These are phyloP conservation scores for Helicoverpa assulta DNA, from an alignment of 2,888 invertebrate species.

Conservation along the genomic window DNA sequence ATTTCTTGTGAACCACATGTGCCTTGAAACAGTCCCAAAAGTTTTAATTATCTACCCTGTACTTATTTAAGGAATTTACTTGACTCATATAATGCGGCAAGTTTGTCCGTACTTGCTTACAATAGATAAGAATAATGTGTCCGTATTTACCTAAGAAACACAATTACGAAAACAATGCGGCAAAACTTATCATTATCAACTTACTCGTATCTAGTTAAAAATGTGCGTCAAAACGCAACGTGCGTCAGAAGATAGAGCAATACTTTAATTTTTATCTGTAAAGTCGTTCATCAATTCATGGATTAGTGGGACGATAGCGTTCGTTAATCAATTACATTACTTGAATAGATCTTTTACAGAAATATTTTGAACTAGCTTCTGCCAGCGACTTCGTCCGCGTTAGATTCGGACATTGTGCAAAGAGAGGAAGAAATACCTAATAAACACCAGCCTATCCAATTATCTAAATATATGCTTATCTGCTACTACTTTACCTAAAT, in stretches of 20 bases:
- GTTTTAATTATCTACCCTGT: constrained; percentile 13
- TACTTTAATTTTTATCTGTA: constrained; percentile 66
- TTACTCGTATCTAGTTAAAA: constrained; percentile 67
- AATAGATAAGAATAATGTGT: constrained; percentile 55
- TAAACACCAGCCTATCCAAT: too few species aligned
- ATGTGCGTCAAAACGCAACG: constrained; percentile 75
- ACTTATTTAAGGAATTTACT: constrained; percentile 22
- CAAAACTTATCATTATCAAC: constrained; percentile 70
- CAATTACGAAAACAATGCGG: constrained; percentile 67
- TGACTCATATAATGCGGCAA: constrained; percentile 52
- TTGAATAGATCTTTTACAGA: background rate
- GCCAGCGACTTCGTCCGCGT: too few species aligned
- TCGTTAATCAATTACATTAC: constrained; percentile 37
- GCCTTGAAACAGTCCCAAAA: constrained; percentile 5
- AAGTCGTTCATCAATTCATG: constrained; percentile 55
- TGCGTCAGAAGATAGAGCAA: constrained; percentile 74
- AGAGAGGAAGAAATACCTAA: too few species aligned
- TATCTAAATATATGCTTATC: too few species aligned
- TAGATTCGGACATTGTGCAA: too few species aligned
- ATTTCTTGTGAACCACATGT: constrained; percentile 24
- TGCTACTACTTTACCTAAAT: too few species aligned
- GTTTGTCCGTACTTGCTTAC: constrained; percentile 29
- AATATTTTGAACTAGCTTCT: background rate
- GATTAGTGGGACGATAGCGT: constrained; percentile 54
- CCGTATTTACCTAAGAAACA: constrained; percentile 58